Conservation (phyloP, 2,797 vertebrate species). For the Thaleichthys pacificus region DNA sequence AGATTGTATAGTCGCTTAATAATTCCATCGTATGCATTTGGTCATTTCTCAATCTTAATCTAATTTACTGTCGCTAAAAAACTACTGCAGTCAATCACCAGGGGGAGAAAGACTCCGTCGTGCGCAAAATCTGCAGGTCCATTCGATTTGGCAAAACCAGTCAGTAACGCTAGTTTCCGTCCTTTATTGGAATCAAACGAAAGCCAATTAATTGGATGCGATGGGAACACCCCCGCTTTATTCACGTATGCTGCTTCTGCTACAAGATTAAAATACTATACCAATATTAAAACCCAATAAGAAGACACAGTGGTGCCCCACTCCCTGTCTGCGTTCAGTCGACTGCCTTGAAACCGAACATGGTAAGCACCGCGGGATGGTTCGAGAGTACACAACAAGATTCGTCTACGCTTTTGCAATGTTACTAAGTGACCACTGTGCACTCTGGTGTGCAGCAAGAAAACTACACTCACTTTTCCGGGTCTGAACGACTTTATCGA, state of each 20-base stretch:
- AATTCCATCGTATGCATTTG: background rate
- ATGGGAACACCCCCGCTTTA: too few relatives aligned
- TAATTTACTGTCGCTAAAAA: background rate
- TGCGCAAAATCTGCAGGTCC: background rate
- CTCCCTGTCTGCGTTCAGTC: background rate
- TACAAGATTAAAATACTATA: too few relatives aligned
- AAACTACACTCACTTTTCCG: slow-evolving; percentile 23
- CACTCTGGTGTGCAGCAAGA: slow-evolving; percentile 31
- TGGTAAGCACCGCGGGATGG: background rate
- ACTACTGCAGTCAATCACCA: background rate
- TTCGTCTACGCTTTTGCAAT: background rate
- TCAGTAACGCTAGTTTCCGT: background rate
- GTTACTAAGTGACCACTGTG: background rate
- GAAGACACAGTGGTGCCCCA: background rate
- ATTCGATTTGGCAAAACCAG: background rate
- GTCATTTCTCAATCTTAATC: background rate
- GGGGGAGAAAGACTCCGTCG: background rate
- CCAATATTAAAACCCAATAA: too few relatives aligned
- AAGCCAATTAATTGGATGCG: too few relatives aligned
- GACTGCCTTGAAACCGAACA: background rate
- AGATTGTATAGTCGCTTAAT: background rate
- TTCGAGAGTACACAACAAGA: background rate
- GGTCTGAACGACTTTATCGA: slow-evolving; percentile 29
- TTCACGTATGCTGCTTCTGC: too few relatives aligned
- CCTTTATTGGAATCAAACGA: too few relatives aligned